These are phyloP conservation scores for Antheraea mylitta DNA, from an alignment of 1,140 invertebrate species.

Conservation along the genomic window DNA sequence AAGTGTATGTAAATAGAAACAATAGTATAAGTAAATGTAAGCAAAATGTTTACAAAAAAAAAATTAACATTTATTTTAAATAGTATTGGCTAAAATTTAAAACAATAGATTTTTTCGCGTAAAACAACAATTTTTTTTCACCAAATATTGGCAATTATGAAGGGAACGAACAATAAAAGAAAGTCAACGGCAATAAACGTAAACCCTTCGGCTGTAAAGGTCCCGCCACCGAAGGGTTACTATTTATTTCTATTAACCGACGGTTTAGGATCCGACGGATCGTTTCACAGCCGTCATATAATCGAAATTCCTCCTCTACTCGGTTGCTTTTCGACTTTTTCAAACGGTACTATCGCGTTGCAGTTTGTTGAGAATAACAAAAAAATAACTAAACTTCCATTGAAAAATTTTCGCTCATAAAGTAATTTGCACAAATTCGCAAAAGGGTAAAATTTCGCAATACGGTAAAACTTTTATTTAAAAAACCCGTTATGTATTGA, in stretches of 20 bases:
- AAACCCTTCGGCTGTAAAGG: slow-evolving; percentile 61
- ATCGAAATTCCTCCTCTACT: slow-evolving; percentile 37
- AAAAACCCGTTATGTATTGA: slow-evolving; percentile 52
- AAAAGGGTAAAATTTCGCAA: slow-evolving; percentile 65
- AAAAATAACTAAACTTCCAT: slow-evolving; percentile 41
- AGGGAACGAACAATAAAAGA: slow-evolving; percentile 48
- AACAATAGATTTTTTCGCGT: slow-evolving; percentile 43
- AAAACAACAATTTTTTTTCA: slow-evolving; percentile 41
- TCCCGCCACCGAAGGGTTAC: slow-evolving; percentile 62
- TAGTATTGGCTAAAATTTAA: slow-evolving; percentile 36
- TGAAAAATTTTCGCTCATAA: slow-evolving; percentile 62
- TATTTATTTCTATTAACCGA: slow-evolving; percentile 74
- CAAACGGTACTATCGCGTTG: slow-evolving; percentile 38
- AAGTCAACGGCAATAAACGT: slow-evolving; percentile 57
- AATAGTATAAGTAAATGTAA: slow-evolving; percentile 2
- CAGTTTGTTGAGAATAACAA: slow-evolving; percentile 54
- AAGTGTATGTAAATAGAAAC: slow-evolving; percentile 22
- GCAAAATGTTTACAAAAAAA: neutral
- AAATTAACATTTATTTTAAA: slow-evolving; percentile 1
- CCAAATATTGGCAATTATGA: slow-evolving; percentile 54
- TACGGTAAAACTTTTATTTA: slow-evolving; percentile 52
- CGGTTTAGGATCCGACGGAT: slow-evolving; percentile 47
- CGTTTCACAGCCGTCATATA: slow-evolving; percentile 41
- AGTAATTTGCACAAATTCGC: slow-evolving; percentile 76
- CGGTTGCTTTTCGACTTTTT: slow-evolving; percentile 30